Evolutionary conservation across 2,113 vertebrate species (phyloP), one percentile per base, ranked within the genome.

Genomic region (Sapayoa aenigma): DNA sequence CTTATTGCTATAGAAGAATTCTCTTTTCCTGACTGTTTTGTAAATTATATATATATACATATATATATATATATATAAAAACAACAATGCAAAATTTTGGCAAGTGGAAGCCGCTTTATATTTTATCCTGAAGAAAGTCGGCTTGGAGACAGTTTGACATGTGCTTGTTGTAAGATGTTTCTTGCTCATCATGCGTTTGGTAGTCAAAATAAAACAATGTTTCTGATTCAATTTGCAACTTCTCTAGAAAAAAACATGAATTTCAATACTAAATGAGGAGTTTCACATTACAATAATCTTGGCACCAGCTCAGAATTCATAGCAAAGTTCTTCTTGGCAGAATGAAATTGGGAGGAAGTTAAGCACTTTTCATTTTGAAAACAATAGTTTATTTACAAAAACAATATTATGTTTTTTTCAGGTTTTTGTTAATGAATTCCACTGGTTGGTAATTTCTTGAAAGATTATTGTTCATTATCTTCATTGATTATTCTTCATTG

Each of bases 161-260:
- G 12, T 68, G 41, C 10, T 86, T 23, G 3, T 87, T 87, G 27
- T 65, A 87, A 60, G 52, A 55, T 23, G 25, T 68, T 93, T 62
- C 58, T 76, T 79, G 71, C n/a, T 63, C 41, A 50, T 94, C 81
- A 79, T 8, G 76, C 2, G 1, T 91, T 89, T 73, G 31, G 41
- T 78, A 78, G 60, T 62, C 63, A 83, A 89, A 87, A 41, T 65
- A 76, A 82, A 94, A 85, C 49, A 71, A 67, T 79, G 53, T 56
- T 95, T 94, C 37, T 66, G 31, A 83, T 68, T 81, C 58, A 79
- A 9, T 52, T 91, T 92, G 41, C 44, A 92, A 62, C 15, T 86
- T 77, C 42, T 73, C 46, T 83, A 49, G 67, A 76, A 88, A 71
- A 73, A 87, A 53, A 2, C 24, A 77, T 11, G 18, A 73, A 65